Evolutionary conservation across 2,888 invertebrate species (phyloP).

Genomic region (Pollenia angustigena): DNA sequence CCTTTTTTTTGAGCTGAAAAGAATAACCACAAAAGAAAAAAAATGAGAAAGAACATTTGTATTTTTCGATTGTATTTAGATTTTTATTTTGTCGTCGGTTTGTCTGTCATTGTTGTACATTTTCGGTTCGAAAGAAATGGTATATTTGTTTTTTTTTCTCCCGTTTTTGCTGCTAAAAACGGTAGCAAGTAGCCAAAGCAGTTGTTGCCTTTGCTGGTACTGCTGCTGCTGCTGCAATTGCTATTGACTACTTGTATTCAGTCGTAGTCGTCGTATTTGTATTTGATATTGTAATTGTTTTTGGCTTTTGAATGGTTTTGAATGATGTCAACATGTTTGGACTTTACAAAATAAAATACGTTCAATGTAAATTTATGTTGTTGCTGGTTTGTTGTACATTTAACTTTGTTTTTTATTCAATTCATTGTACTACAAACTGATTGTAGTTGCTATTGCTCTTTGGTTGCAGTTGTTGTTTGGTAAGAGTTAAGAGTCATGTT

Average conservation of each 20-base stretch:
- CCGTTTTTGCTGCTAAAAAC: constrained; percentile 26
- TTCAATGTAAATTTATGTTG: constrained; percentile 73
- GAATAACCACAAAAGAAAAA: neutral
- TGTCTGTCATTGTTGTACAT: constrained; percentile 74
- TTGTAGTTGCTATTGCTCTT: constrained; percentile 7
- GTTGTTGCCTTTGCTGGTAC: constrained; percentile 52
- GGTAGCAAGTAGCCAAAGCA: constrained; percentile 37
- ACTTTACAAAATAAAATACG: constrained; percentile 70
- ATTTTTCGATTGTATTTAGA: constrained; percentile 70
- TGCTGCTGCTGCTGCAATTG: constrained; percentile 29
- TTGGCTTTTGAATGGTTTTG: constrained; percentile 76
- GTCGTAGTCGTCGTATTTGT: constrained; percentile 15
- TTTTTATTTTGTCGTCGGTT: constrained; percentile 74
- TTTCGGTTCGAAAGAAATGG: constrained; percentile 51
- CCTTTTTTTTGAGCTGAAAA: constrained; percentile 8
- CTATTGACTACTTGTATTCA: constrained; percentile 50
- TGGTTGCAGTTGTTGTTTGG: constrained; percentile 19
- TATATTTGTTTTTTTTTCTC: constrained; percentile 26
- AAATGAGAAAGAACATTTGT: constrained; percentile 35
- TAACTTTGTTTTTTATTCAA: constrained; percentile 26
- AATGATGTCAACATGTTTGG: constrained; percentile 74
- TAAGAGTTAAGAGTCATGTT: constrained; percentile 53
- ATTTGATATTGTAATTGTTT: constrained; percentile 75
- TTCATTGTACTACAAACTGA: constrained; percentile 41
- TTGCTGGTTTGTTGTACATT: constrained; percentile 47